phyloP scores from a whole-genome alignment of 2,797 vertebrate genomes.

The Eulemur mongoz region DNA sequence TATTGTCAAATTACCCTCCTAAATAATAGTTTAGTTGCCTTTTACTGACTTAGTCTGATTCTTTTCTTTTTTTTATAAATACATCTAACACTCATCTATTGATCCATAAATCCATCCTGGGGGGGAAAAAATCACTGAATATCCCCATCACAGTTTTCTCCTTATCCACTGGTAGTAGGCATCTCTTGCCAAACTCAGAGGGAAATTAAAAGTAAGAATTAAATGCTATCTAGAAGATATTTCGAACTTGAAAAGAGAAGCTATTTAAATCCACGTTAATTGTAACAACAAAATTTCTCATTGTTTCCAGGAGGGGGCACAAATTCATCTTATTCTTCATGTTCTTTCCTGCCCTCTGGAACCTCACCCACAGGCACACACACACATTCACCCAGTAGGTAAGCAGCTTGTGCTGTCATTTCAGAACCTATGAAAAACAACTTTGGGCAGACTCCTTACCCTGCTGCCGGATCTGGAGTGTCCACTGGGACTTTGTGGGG shows the following conservation, averaged over 20 bases:
- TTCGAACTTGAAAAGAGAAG: slow-evolving; percentile 11
- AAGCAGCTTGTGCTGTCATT: neutral
- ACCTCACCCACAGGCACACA: neutral
- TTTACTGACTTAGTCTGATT: neutral
- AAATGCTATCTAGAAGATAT: neutral
- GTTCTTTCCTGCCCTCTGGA: neutral
- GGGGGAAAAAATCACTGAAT: neutral
- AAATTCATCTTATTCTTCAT: neutral
- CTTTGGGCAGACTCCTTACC: neutral
- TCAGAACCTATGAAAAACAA: neutral
- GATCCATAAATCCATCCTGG: neutral
- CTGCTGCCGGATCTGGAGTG: neutral
- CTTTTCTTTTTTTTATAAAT: neutral
- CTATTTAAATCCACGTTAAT: slow-evolving; percentile 7
- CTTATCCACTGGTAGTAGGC: neutral
- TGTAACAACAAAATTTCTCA: neutral
- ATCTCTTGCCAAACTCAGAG: neutral
- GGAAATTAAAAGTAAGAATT: neutral
- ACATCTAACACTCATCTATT: neutral
- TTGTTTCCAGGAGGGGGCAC: slow-evolving; percentile 59
- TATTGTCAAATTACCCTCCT: neutral
- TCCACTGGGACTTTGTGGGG: neutral
- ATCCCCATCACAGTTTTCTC: neutral
- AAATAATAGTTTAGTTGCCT: neutral
- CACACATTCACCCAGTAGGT: neutral